Evolutionary conservation across 2,113 vertebrate species (phyloP).

Genomic region (Eulacestoma nigropectus): DNA sequence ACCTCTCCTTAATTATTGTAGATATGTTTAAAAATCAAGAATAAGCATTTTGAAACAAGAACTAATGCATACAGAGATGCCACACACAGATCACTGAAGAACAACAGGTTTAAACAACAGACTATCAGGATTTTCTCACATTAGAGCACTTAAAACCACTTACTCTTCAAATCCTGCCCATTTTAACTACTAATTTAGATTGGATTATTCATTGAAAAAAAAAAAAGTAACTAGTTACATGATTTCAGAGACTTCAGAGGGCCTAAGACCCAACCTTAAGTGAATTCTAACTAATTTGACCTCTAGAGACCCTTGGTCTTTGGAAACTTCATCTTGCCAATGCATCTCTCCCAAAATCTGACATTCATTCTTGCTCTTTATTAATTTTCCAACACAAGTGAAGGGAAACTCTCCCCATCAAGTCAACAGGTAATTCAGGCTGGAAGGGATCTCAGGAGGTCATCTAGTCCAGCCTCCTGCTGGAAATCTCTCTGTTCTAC

Average conservation of each 20-base stretch:
- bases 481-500: neutral
- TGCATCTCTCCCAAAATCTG: neutral
- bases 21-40: neutral
- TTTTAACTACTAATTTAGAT: neutral
- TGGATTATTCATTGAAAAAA: neutral
- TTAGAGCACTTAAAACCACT: neutral
- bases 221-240: neutral
- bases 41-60: neutral
- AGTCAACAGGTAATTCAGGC: neutral
- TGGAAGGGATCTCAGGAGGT: neutral
- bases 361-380: neutral
- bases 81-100: neutral
- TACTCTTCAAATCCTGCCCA: neutral
- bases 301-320: neutral
- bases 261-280: neutral
- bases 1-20: neutral
- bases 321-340: neutral
- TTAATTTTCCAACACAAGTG: neutral
- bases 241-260: neutral
- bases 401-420: neutral
- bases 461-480: neutral
- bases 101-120: neutral
- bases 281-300: neutral
- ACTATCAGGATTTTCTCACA: neutral
- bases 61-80: neutral